Evolutionary conservation across 2,113 vertebrate species (phyloP).

Genomic region (Glaucidium brasilianum): DNA sequence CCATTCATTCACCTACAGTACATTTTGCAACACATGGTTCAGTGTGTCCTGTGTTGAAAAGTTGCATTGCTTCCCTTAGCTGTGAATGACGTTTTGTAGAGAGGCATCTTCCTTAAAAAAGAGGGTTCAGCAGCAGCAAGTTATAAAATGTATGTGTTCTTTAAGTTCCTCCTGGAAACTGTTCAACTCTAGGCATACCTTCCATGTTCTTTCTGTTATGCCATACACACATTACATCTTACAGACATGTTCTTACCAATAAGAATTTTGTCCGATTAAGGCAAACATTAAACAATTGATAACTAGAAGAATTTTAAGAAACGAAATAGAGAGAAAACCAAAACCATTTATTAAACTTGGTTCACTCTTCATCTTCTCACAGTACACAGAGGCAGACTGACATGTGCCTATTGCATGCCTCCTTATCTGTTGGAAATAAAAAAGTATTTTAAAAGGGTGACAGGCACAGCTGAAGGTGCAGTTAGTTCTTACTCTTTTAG

Average conservation of each 20-base stretch:
- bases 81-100: neutral
- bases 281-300: neutral
- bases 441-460: neutral
- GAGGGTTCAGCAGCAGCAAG: neutral
- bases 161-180: neutral
- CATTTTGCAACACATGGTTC: neutral
- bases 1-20: rapidly evolving
- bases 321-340: neutral
- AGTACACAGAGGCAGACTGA: neutral
- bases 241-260: rapidly evolving
- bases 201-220: neutral
- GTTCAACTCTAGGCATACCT: neutral
- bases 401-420: rapidly evolving
- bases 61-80: neutral
- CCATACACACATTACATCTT: neutral
- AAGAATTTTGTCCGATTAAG: neutral
- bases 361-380: neutral
- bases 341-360: neutral
- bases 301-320: neutral
- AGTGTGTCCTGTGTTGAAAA: neutral
- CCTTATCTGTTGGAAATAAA: neutral
- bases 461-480: neutral
- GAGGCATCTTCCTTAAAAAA: neutral
- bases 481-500: neutral
- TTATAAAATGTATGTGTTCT: neutral